Evolutionary conservation across 2,113 vertebrate genomes (phyloP), one percentile per base, ranked within the genome.

Genomic region (Corythornis vintsioides): DNA sequence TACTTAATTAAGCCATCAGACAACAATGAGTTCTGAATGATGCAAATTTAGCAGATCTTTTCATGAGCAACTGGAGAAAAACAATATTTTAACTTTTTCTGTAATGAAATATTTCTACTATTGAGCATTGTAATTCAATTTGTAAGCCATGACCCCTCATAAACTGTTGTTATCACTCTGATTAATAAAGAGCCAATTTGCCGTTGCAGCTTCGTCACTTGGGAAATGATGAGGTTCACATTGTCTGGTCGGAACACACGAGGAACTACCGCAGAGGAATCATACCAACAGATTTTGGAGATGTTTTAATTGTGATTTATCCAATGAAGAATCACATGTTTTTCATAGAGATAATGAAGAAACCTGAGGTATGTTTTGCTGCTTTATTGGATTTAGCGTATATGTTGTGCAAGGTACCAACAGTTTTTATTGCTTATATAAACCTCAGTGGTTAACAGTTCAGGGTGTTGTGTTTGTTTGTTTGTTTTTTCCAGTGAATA

Each of bases 251-350:
- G 22, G 99, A 99, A 92, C 99, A 99, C 98, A 98, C 98, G 77
- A 98, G 99, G 96, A 99, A 99, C 97, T 99, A 99, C 97, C 97
- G 99, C 82, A 97, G 98, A 76, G 99, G 99, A 89, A 99, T 99
- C 97, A 99, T 99, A 95, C 99, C 99, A 75, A 99, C 99, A 0
- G 99, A 99, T 95, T 99, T 99, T 48, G 99, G 99, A 93, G 99
- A 99, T n/a, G 99, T 99, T 90, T 98, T 99, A 86, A 99, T 99
- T 91, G 97, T 99, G 96, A 99, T 99, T 96, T 99, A 99, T 96
- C 99, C 99, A 9, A 99, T 99, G 98, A 99, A 99, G 98, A 99
- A 99, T 95, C 98, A 98, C 97, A 99, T 99, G 98, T 99, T 98
- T 97, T 99, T 99, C 97, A 98, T 99, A 69, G 98, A 99, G 86